Percentiles rank a stretch among this genome's conserved stretches.
phyloP scores from a whole-genome alignment of 2,888 invertebrate genomes.

The Ephialtes manifestator region DNA sequence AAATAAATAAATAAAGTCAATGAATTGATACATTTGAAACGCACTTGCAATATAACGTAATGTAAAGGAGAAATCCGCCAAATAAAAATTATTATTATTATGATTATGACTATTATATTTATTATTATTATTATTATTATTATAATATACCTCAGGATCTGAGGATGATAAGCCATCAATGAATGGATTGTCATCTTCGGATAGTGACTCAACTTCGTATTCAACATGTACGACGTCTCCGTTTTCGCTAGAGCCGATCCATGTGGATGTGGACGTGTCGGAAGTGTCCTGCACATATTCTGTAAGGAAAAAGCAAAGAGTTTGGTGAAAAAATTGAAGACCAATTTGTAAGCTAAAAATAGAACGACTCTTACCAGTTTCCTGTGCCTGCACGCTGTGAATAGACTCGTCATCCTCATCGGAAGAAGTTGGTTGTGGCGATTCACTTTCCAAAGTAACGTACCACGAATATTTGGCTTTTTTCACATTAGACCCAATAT shows the following conservation, averaged over 20 bases:
- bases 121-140: no score
- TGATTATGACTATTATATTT: not conserved
- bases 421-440: conserved; percentile 78
- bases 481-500: conserved; percentile 70
- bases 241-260: conserved; percentile 73
- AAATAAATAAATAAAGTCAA: no score
- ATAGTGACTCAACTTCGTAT: conserved; percentile 78
- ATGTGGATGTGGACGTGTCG: conserved; percentile 78
- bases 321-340: no score
- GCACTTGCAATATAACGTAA: no score
- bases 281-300: conserved; percentile 80
- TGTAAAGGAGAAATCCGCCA: no score
- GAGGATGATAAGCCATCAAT: conserved; percentile 75
- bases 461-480: conserved; percentile 77
- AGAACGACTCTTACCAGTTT: conserved; percentile 87
- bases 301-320: conserved; percentile 67
- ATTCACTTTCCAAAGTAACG: conserved; percentile 86
- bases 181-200: conserved; percentile 76
- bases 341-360: conserved; percentile 20
- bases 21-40: no score
- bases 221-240: conserved; percentile 75
- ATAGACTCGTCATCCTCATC: conserved; percentile 88
- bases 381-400: conserved; percentile 89
- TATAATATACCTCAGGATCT: conserved; percentile 80
- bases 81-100: no score